Percentiles rank a stretch among this genome's conserved stretches.
These are phyloP conservation scores for Rhodophaea formosa DNA, from an alignment of 2,888 invertebrate species.

Conservation along the genomic window DNA sequence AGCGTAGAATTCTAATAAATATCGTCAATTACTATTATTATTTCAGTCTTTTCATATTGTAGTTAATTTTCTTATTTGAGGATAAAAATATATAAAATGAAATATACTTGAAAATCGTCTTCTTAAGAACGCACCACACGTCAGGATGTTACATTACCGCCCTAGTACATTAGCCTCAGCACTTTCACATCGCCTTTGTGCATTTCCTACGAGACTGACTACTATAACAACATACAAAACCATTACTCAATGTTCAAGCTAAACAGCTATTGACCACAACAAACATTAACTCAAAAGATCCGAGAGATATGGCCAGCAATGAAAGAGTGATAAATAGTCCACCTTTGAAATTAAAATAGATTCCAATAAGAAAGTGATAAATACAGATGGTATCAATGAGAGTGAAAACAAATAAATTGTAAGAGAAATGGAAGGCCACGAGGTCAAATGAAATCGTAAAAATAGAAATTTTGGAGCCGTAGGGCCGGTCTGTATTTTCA, in stretches of 20 bases:
- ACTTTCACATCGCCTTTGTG: constrained; percentile 49
- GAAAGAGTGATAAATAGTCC: constrained; percentile 31
- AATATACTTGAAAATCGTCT: not conserved
- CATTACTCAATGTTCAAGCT: constrained; percentile 39
- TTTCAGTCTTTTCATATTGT: too few relatives aligned
- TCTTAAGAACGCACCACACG: constrained; percentile 3
- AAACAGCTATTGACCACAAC: constrained; percentile 35
- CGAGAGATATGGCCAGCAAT: constrained; percentile 32
- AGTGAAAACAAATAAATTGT: constrained; percentile 23
- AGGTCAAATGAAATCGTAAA: constrained; percentile 34
- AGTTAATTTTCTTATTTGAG: too few relatives aligned
- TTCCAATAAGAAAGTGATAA: constrained; percentile 21
- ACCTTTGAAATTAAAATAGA: constrained; percentile 25
- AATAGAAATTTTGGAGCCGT: constrained; percentile 33
- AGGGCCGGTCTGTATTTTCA: constrained; percentile 35
- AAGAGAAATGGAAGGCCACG: constrained; percentile 36
- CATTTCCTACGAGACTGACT: constrained; percentile 36
- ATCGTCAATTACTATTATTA: too few relatives aligned
- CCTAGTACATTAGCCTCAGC: constrained; percentile 42
- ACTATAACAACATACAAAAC: constrained; percentile 28
- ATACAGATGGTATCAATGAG: constrained; percentile 19
- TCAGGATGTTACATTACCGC: constrained; percentile 34
- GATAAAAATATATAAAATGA: too few relatives aligned
- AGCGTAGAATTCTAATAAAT: too few relatives aligned
- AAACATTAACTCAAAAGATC: constrained; percentile 40